Evolutionary conservation across 2,797 vertebrate genomes (phyloP).

Genomic region (Lacerta bilineata): DNA sequence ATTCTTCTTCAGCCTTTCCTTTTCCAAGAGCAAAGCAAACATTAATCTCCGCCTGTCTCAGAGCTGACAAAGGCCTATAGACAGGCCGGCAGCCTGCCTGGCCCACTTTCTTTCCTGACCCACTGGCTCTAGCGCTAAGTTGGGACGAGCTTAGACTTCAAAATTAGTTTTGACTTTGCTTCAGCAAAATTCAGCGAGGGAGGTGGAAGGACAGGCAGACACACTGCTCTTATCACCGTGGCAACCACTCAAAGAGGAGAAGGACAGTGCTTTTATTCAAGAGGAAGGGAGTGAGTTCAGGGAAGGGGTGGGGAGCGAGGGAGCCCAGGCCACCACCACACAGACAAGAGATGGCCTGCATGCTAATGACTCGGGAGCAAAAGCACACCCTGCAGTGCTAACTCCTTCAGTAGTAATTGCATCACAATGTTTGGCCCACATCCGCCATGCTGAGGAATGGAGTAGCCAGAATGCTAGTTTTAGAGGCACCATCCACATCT

Average conservation of each 20-base stretch:
- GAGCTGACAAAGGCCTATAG: conserved; percentile 32
- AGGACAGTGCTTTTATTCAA: conserved; percentile 24
- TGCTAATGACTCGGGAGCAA: not conserved
- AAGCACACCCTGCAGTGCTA: not conserved
- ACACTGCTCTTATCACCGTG: conserved; percentile 52
- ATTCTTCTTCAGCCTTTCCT: conserved; percentile 21
- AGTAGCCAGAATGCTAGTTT: not conserved
- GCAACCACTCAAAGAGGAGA: conserved; percentile 46
- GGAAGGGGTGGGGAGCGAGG: not conserved
- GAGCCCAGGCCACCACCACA: conserved; percentile 36
- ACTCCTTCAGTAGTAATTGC: not conserved
- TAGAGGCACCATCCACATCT: not conserved
- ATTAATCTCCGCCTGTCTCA: conserved; percentile 40
- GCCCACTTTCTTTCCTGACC: conserved; percentile 32
- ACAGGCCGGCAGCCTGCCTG: conserved; percentile 16
- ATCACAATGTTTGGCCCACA: not conserved
- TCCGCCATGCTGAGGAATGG: not conserved
- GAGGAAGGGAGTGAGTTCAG: not conserved
- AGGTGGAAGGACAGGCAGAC: conserved; percentile 31
- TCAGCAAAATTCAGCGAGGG: conserved; percentile 18
- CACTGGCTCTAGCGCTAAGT: not conserved
- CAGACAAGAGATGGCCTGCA: conserved; percentile 34
- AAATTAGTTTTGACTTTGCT: conserved; percentile 37
- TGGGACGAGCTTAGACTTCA: conserved; percentile 35
- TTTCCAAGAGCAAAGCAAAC: conserved; percentile 44